Base-by-base conservation (phyloP, 2,797 vertebrate genomes). In the Leontocebus nigricollis region DNA sequence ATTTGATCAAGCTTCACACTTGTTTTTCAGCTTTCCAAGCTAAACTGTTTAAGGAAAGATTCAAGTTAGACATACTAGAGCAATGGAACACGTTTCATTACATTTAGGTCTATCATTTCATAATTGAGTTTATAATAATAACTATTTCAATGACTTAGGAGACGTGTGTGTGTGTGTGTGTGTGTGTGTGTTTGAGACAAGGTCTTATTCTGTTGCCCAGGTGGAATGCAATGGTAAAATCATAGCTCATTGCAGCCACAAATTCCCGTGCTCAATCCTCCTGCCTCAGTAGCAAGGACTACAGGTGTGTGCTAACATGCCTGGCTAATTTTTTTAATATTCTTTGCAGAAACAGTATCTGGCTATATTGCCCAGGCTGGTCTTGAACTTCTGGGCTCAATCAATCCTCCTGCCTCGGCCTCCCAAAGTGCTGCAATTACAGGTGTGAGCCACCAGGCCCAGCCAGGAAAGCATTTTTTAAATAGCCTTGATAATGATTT, bases 1-100 rank as follows among this genome's bases (percentile, higher is more conserved):
- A 94, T 85, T 94, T 95, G 84, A 96, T 88, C 2, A 57, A 80
- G 64, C 41, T 92, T 96, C 72, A 96, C 19, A 88, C 48, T 94
- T 89, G 27, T 73, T 95, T 97, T 94, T 93, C 36, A 94, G 33
- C 14, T 84, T 96, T 93, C 82, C 81, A 39, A 44, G 41, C 5
- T 95, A 92, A 80, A 73, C 27, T 48, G 27, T 92, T 80, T 76
- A 95, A 93, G 50, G 20, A 90, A 10, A 93, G 27, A 61, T 39
- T 97, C 44, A 76, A 72, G 33, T 88, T 87, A 97, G 87, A 90
- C 30, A 75, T 73, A 46, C 85, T 87, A 94, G 44, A 85, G 33
- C 73, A 91, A 95, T 61, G 39, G 33, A 91, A 81, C 6, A 92
- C 36, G 3, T 67, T 80, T 92, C 36, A 87, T 81, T 86, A 70